Evolutionary conservation across 2,888 invertebrate genomes (phyloP).

Genomic region (Amphimallon solstitiale): DNA sequence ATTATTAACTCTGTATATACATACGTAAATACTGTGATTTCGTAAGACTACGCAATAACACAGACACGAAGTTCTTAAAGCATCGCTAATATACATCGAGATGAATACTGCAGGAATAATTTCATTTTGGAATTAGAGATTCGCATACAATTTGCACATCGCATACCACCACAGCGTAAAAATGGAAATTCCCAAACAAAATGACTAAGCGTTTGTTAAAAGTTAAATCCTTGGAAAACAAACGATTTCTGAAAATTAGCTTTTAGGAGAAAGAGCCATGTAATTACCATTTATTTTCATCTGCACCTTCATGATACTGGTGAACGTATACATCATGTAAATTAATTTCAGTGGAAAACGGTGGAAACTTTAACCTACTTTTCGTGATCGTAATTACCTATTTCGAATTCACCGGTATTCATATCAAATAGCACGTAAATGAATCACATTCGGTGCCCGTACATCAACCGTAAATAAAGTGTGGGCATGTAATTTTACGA

Average conservation of each 20-base stretch:
- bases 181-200: conserved; percentile 23
- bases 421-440: conserved; percentile 22
- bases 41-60: too few relatives aligned
- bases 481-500: conserved; percentile 33
- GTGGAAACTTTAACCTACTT: conserved; percentile 21
- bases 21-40: too few relatives aligned
- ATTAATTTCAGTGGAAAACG: conserved; percentile 10
- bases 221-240: conserved; percentile 11
- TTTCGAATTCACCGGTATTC: conserved; percentile 10
- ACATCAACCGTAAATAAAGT: conserved; percentile 28
- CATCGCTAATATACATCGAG: too few relatives aligned
- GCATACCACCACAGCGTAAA: neutral
- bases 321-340: neutral
- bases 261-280: conserved; percentile 18
- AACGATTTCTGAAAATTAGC: conserved; percentile 12
- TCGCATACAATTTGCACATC: neutral
- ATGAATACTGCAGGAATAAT: too few relatives aligned
- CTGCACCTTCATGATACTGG: neutral
- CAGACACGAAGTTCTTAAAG: too few relatives aligned
- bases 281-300: conserved; percentile 17
- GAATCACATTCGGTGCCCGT: conserved; percentile 13
- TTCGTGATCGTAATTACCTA: conserved; percentile 13
- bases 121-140: too few relatives aligned
- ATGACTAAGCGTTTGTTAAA: conserved; percentile 11
- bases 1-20: too few relatives aligned